These are phyloP conservation scores for Trichonephila clavata DNA, from an alignment of 1,140 invertebrate species.

Conservation along the genomic window DNA sequence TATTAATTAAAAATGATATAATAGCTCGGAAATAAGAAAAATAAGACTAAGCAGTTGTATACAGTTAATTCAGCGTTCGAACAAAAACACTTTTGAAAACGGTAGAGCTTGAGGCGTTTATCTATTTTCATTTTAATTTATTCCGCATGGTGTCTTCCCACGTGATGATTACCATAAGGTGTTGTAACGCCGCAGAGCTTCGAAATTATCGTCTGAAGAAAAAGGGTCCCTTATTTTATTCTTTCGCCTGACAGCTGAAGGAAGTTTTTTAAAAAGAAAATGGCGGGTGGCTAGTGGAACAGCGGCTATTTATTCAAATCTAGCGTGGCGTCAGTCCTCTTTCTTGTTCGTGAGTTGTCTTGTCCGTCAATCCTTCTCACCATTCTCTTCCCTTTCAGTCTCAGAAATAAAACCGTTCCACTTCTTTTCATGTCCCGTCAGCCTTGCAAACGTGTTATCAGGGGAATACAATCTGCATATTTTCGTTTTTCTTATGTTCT, in stretches of 20 bases:
- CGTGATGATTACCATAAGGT: conserved; percentile 16
- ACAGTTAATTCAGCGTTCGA: background rate
- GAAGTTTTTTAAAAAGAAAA: conserved; percentile 27
- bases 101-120: background rate
- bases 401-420: conserved; percentile 46
- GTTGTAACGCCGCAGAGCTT: conserved; percentile 1
- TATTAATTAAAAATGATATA: background rate
- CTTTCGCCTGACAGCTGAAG: background rate
- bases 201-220: background rate
- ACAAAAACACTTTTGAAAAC: background rate
- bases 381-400: conserved; percentile 25
- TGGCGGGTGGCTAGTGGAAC: background rate
- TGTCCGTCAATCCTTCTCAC: conserved; percentile 38
- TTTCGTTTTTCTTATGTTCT: background rate
- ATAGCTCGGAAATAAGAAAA: background rate
- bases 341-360: conserved; percentile 48
- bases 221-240: background rate
- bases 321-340: conserved; percentile 22
- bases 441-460: conserved; percentile 39
- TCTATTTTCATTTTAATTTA: background rate
- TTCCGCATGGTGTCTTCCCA: background rate
- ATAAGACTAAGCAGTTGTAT: background rate
- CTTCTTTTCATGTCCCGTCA: conserved; percentile 34
- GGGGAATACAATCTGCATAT: conserved; percentile 44
- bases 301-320: conserved; percentile 42